phyloP scores from a whole-genome alignment of 35 echinoderm and acorn worm species.

The Ophiothrix spiculata region DNA sequence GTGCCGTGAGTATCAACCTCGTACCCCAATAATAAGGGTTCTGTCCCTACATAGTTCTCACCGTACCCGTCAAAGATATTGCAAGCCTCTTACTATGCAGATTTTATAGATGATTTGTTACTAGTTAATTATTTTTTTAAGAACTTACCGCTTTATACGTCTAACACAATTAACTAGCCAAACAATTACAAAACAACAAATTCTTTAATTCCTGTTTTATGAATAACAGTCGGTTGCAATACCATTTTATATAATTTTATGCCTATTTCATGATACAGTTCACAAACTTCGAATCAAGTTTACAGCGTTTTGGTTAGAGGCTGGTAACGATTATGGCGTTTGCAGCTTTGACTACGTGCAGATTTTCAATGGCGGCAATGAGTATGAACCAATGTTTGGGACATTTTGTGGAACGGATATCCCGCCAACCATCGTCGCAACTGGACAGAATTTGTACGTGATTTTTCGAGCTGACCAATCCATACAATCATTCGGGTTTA shows the following conservation, averaged over 20 bases:
- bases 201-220: not conserved
- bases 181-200: not conserved
- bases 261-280: not conserved
- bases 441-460: conserved; percentile 26
- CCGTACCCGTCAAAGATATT: too few species aligned
- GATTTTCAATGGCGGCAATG: conserved; percentile 60
- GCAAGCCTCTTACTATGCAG: too few species aligned
- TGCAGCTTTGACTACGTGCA: conserved; percentile 58
- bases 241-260: not conserved
- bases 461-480: conserved; percentile 52
- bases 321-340: conserved; percentile 7
- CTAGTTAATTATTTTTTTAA: not conserved
- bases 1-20: too few species aligned
- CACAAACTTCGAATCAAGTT: conserved; percentile 37
- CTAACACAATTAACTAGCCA: not conserved
- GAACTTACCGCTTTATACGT: not conserved
- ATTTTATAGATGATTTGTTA: too few species aligned
- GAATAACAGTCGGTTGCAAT: not conserved
- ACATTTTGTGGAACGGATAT: conserved; percentile 44
- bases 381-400: conserved; percentile 30
- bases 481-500: conserved; percentile 61
- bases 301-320: conserved; percentile 49
- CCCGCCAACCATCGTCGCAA: conserved; percentile 48
- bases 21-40: too few species aligned
- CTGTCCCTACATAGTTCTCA: too few species aligned